Percentiles rank a stretch among this genome's conserved stretches.
phyloP scores from a whole-genome alignment of 1,140 invertebrate genomes.

The Drosophila hydei region DNA sequence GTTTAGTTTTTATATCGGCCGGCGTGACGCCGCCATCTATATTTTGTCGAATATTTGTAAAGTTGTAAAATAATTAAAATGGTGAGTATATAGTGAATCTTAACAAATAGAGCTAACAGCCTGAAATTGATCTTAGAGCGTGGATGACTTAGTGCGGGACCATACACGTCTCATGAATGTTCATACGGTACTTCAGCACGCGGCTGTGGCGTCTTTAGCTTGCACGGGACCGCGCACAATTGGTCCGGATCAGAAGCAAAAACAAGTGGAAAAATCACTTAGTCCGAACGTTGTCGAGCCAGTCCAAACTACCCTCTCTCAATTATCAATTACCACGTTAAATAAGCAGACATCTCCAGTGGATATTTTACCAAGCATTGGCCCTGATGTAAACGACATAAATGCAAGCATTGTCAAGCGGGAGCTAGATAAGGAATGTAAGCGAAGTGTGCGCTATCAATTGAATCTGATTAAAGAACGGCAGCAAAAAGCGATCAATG shows the following conservation, averaged over 20 bases:
- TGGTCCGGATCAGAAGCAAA: conserved; percentile 49
- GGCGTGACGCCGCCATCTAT: neutral
- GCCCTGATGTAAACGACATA: conserved; percentile 50
- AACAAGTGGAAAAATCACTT: neutral
- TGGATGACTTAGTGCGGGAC: conserved; percentile 47
- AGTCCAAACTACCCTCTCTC: neutral
- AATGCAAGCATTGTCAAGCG: conserved; percentile 56
- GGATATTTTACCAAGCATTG: neutral
- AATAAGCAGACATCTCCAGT: neutral
- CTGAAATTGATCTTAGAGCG: conserved; percentile 43
- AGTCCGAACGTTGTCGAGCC: neutral
- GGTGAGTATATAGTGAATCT: conserved; percentile 13
- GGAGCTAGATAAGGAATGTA: conserved; percentile 57
- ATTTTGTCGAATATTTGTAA: neutral
- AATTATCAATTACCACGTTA: neutral
- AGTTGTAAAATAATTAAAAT: conserved; percentile 14
- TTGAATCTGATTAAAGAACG: conserved; percentile 55
- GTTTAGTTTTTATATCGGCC: neutral
- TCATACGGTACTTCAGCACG: conserved; percentile 51
- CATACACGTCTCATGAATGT: conserved; percentile 29
- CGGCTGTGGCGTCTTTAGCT: conserved; percentile 45
- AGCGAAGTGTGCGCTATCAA: conserved; percentile 55
- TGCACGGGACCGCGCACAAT: conserved; percentile 48
- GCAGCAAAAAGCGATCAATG: conserved; percentile 24
- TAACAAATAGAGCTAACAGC: neutral